Evolutionary conservation across 2,797 vertebrate species (phyloP).

Genomic region (Aldrovandia affinis): DNA sequence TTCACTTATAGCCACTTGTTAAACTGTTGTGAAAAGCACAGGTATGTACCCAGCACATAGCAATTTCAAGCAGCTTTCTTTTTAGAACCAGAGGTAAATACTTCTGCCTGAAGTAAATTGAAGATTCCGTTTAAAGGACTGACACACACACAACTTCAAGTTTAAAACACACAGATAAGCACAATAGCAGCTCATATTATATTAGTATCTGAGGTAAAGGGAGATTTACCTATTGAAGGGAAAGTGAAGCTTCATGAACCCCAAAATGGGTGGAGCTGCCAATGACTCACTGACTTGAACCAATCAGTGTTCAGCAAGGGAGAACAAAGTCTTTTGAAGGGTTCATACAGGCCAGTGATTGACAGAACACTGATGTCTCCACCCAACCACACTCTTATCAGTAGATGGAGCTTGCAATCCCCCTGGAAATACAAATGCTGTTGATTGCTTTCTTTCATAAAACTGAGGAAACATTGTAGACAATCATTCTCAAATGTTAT

Average conservation of each 20-base stretch:
- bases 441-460: background rate
- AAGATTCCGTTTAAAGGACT: background rate
- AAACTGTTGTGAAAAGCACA: slow-evolving; percentile 32
- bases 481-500: slow-evolving; percentile 15
- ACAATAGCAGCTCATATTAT: background rate
- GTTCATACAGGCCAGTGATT: background rate
- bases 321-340: background rate
- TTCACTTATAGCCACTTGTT: slow-evolving; percentile 29
- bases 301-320: background rate
- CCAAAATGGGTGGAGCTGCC: background rate
- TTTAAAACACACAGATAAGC: background rate
- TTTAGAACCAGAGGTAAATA: slow-evolving; percentile 10
- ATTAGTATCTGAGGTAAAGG: background rate
- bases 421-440: background rate
- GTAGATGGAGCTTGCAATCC: background rate
- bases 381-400: background rate
- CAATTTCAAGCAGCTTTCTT: background rate
- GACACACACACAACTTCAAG: background rate
- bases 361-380: background rate
- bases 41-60: slow-evolving; percentile 18
- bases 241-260: background rate
- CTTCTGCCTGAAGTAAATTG: background rate
- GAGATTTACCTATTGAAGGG: background rate
- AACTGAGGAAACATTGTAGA: background rate
- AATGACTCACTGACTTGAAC: background rate